A percentile compares a stretch with the other conserved stretches of the same genome.
These are phyloP conservation scores for Macrosiphum euphorbiae DNA, from an alignment of 2,888 invertebrate species.

Conservation along the genomic window DNA sequence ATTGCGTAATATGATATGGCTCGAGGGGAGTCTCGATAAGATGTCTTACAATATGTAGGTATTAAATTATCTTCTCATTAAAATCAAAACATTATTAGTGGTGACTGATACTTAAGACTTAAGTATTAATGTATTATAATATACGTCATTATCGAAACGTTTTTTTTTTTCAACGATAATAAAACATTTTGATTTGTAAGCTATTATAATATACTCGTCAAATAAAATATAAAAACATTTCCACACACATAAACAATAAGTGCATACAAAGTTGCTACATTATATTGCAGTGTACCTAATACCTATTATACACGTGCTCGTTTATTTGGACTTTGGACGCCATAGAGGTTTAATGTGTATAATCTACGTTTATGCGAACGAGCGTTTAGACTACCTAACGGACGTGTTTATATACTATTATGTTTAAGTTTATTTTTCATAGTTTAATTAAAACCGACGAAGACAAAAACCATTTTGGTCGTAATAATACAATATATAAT, in stretches of 20 bases:
- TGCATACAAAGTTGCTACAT: not conserved
- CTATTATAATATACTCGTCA: not conserved
- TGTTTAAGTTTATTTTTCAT: not conserved
- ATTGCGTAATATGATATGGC: not conserved
- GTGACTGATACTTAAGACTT: not conserved
- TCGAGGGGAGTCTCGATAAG: not conserved
- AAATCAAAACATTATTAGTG: not conserved
- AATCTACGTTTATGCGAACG: not conserved
- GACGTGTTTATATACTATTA: not conserved
- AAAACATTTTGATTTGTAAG: not conserved
- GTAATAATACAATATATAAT: not conserved
- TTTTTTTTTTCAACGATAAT: not conserved
- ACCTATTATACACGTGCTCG: no score
- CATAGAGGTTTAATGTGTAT: not conserved
- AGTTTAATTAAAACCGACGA: not conserved
- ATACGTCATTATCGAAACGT: not conserved
- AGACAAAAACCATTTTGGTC: not conserved
- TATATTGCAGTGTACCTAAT: not conserved
- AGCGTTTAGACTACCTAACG: not conserved
- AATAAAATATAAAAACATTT: not conserved
- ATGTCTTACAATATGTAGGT: not conserved
- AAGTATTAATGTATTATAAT: not conserved
- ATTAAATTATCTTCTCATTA: not conserved
- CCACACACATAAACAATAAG: not conserved
- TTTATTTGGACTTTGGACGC: not conserved